A percentile compares a stretch with the other conserved stretches of the same genome.
Evolutionary conservation across 2,888 invertebrate species (phyloP).

Genomic region (Caenorhabditis sulstoni): DNA sequence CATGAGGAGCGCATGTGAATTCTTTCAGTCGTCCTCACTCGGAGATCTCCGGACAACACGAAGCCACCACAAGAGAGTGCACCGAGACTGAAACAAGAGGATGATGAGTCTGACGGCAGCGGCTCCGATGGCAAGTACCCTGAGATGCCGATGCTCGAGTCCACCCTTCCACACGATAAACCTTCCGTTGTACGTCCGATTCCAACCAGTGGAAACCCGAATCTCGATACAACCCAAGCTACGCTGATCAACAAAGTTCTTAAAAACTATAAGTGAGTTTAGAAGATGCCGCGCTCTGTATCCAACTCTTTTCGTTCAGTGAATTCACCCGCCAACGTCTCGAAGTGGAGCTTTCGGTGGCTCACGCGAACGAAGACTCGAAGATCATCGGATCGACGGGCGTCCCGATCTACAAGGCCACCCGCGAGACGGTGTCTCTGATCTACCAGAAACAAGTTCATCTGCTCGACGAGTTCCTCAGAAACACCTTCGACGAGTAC

Average conservation of each 20-base stretch:
- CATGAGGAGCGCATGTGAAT: constrained; percentile 43
- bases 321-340: constrained; percentile 44
- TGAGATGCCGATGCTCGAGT: constrained; percentile 13
- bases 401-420: constrained; percentile 39
- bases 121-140: constrained; percentile 44
- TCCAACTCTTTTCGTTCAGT: too few relatives aligned
- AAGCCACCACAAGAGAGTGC: neutral
- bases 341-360: constrained; percentile 34
- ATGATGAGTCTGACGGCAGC: constrained; percentile 31
- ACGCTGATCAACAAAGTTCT: constrained; percentile 45
- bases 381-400: constrained; percentile 38
- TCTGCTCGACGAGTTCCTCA: constrained; percentile 42
- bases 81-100: constrained; percentile 12
- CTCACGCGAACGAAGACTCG: constrained; percentile 22
- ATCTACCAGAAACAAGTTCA: constrained; percentile 52
- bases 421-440: constrained; percentile 21
- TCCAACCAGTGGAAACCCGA: constrained; percentile 30
- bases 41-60: constrained; percentile 34
- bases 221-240: constrained; percentile 30
- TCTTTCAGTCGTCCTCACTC: constrained; percentile 47
- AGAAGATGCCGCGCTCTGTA: neutral
- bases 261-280: constrained; percentile 39
- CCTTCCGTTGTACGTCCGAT: constrained; percentile 29
- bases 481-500: constrained; percentile 36
- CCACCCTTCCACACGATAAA: neutral